Percentiles rank a stretch among this genome's conserved stretches.
Conservation (phyloP, 2,888 invertebrate species). For the Thecocarcelia acutangulata region DNA sequence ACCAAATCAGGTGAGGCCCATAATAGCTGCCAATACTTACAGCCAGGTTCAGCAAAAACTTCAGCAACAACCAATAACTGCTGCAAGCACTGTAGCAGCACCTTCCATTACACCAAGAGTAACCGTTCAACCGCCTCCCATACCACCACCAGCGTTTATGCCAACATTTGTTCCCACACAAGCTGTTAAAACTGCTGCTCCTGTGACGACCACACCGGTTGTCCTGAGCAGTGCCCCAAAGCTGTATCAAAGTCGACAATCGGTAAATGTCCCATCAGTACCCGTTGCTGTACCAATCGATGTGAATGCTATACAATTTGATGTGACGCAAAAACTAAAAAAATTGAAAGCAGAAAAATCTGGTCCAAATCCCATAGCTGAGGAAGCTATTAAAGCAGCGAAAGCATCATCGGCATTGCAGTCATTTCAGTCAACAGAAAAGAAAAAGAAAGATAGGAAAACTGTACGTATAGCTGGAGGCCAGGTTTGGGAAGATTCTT, state of each 20-base stretch:
- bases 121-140: constrained; percentile 78
- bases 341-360: constrained; percentile 86
- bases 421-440: constrained; percentile 83
- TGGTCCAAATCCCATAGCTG: constrained; percentile 84
- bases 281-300: constrained; percentile 80
- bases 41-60: constrained; percentile 87
- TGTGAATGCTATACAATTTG: constrained; percentile 83
- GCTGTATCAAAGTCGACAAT: constrained; percentile 84
- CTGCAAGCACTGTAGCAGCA: constrained; percentile 71
- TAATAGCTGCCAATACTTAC: constrained; percentile 89
- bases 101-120: constrained; percentile 71
- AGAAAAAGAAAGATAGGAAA: constrained; percentile 80
- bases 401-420: constrained; percentile 84
- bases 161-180: constrained; percentile 81
- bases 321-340: constrained; percentile 84
- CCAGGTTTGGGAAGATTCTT: constrained; percentile 97
- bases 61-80: constrained; percentile 82
- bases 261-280: constrained; percentile 78
- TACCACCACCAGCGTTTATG: constrained; percentile 80
- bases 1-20: constrained; percentile 83
- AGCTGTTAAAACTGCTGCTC: constrained; percentile 74
- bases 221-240: constrained; percentile 88
- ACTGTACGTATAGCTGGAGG: constrained; percentile 96
- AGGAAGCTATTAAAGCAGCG: constrained; percentile 85
- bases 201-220: constrained; percentile 81